Base-by-base conservation (phyloP, 2,888 invertebrate genomes). In the Leptinotarsa haldemani region DNA sequence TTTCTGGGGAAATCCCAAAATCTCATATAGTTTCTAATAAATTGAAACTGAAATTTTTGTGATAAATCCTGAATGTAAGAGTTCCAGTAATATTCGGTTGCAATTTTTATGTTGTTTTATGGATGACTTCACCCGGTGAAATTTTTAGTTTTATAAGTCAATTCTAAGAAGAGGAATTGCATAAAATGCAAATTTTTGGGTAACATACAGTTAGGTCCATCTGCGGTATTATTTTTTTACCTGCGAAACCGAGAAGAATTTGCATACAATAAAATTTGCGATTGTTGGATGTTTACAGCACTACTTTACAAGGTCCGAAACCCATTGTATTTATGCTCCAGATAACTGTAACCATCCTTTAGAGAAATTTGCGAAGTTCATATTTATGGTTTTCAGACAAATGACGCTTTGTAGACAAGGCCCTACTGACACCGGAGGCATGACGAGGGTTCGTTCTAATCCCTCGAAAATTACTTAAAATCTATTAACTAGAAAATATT, bases 201-300 rank as follows among this genome's bases (percentile, higher is more conserved):
- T 46, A 48, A 68, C 53, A 56, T 71, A 73, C 73, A 71, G 73
- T 73, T 70, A 73, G 71, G 76, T 71, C 52, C 63, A 65, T 69
- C 66, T 71, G 69, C 58, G 73, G 46, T 65, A 52, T 56, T 69
- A 66, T 64, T 66, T 78, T 72, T 73, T 69, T 75, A 75, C 75
- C 74, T 77, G 74, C 70, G 25, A 66, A 40, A 72, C 65, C 69
- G 58, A 22, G 58, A 46, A 20, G 71, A 53, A 78, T 79, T 78
- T 75, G 77, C 77, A 78, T 77, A 69, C 30, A 50, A 52, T 67
- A 53, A 69, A 74, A 76, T 78, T 78, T 75, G 79, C 78, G 72
- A 74, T 75, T 56, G 76, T 74, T 52, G 56, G 25, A 69, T 53
- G 58, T 74, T 76, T 73, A 74, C 46, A 64, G 61, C 69, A 61